Percentiles rank a stretch among this genome's conserved stretches.
Conservation (phyloP, 2,113 vertebrate genomes). For the Trichechus manatus region DNA sequence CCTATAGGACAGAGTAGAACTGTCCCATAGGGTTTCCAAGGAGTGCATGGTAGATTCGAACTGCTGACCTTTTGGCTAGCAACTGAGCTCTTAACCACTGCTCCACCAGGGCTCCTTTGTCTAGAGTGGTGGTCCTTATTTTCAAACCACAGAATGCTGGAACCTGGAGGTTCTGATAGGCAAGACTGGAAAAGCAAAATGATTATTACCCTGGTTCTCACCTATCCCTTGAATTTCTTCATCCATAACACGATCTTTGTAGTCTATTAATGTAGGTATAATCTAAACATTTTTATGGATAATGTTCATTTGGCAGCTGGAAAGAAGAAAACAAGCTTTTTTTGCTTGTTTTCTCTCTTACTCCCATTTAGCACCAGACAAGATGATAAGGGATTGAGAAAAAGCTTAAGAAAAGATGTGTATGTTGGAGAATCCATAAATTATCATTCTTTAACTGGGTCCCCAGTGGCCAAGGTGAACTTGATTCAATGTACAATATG, state of each 20-base stretch:
- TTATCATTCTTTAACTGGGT: not conserved
- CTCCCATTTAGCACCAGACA: not conserved
- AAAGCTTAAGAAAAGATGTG: not conserved
- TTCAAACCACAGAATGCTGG: not conserved
- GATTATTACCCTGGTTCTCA: not conserved
- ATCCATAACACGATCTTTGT: not conserved
- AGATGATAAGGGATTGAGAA: not conserved
- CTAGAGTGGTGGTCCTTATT: not conserved
- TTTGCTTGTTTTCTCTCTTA: not conserved
- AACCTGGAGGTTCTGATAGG: not conserved
- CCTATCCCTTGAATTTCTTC: not conserved
- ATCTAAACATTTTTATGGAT: not conserved
- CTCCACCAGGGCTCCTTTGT: not conserved
- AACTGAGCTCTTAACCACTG: too few species aligned
- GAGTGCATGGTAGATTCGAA: too few species aligned
- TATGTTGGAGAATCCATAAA: not conserved
- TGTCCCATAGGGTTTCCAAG: too few species aligned
- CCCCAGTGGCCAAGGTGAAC: not conserved
- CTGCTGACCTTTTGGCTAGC: too few species aligned
- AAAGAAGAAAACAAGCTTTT: not conserved
- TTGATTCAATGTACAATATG: not conserved
- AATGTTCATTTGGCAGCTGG: not conserved
- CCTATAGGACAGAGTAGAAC: not conserved
- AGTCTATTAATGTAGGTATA: not conserved
- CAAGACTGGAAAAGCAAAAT: not conserved